Evolutionary conservation across 2,797 vertebrate genomes (phyloP), one percentile per base, ranked within the genome.

Genomic region (Eremophila alpestris): DNA sequence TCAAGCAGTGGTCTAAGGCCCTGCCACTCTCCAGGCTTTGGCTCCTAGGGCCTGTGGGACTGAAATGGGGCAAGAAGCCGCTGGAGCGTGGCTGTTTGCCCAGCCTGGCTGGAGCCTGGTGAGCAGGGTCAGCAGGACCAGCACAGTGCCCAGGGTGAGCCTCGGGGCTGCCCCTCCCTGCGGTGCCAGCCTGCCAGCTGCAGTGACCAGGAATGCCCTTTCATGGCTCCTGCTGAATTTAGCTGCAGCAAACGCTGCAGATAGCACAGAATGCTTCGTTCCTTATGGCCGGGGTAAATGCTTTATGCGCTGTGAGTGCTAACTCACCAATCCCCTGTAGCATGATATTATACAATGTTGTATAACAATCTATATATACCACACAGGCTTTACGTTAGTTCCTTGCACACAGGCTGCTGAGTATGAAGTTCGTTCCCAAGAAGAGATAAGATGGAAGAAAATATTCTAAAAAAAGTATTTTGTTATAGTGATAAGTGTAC

Each of bases 121-220:
- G 52, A 23, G 21, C 40, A 9, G 63, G 38, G 19, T 32, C 48
- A 12, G 49, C 1, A 0, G 43, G 10, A 32, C 26, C 4, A 26
- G 55, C 1, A 0, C 40, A 0, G 34, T 9, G 38, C 38, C 38
- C 38, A 38, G 38, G 4, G 21, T 5, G 34, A 46, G 63, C 22
- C 32, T 17, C 0, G 0, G 10, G 4, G 4, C 46, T 67, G 27
- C 41, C 26, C 9, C n/a, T 45, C 13, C 12, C 27, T 38, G 32
- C 1, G 0, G 23, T 15, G 38, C 48, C 56, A 24, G 8, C 52
- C 27, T 9, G 41, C 16, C 32, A 2, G 2, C 11, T 27, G 32
- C 23, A 17, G 34, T 4, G 27, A 11, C 46, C 20, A 5, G 59
- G 12, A 73, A 5, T 1, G 8, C n/a, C 1, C 0, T 0, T 34